These are phyloP conservation scores for Drosophila meridiana DNA, from an alignment of 2,888 invertebrate genomes.

Conservation along the genomic window DNA sequence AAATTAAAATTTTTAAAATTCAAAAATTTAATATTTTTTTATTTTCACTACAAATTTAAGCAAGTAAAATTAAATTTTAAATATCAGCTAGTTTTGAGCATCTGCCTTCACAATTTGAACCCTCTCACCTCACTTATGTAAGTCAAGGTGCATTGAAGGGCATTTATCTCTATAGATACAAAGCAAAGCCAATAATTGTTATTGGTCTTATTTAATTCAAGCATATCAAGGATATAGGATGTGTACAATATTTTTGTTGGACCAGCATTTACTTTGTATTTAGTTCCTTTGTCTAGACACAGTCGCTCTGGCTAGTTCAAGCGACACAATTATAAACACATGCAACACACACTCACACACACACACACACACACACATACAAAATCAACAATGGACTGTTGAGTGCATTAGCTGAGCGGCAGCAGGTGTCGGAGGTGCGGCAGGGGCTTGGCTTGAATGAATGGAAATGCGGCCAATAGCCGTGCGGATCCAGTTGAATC, in stretches of 20 bases:
- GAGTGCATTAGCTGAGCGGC: conserved; percentile 17
- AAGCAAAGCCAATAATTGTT: conserved; percentile 2
- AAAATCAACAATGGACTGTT: conserved; percentile 52
- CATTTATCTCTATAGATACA: not conserved
- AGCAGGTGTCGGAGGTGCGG: not conserved
- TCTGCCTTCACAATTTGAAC: not conserved
- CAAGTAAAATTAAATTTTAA: not conserved
- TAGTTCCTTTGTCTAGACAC: conserved; percentile 50
- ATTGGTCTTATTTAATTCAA: not conserved
- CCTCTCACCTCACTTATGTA: not conserved
- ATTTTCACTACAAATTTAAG: not conserved
- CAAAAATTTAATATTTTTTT: not conserved
- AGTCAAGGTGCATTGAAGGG: not conserved
- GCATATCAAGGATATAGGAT: not conserved
- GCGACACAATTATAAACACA: conserved; percentile 40
- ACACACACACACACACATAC: not conserved
- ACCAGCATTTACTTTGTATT: conserved; percentile 18
- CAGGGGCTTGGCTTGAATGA: not conserved
- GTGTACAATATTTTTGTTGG: conserved; percentile 13
- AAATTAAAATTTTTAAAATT: not conserved
- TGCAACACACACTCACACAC: conserved; percentile 4
- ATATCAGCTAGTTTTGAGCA: not conserved
- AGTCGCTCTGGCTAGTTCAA: conserved; percentile 13
- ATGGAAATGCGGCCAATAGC: not conserved
- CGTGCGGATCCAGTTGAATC: conserved; percentile 8